Conservation (phyloP, 1,140 invertebrate genomes). For the Lerema accius region DNA sequence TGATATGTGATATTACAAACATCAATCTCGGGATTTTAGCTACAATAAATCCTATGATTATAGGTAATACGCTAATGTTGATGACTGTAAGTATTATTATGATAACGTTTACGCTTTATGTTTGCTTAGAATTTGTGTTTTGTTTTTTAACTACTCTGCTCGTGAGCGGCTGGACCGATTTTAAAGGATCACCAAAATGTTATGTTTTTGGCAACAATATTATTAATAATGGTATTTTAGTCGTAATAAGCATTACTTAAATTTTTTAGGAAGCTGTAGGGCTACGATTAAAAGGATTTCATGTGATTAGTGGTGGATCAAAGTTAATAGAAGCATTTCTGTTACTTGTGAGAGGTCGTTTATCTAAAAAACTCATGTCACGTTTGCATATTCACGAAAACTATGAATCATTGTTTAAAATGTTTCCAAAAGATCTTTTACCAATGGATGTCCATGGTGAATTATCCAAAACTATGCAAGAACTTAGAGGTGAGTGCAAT, state of each 20-base stretch:
- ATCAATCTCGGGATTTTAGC: no score
- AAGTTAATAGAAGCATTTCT: slow-evolving; percentile 76
- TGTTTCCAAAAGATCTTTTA: slow-evolving; percentile 77
- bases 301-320: slow-evolving; percentile 79
- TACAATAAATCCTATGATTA: no score
- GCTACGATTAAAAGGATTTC: slow-evolving; percentile 84
- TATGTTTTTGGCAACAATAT: slow-evolving; percentile 4
- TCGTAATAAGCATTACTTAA: background rate
- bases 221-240: background rate
- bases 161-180: no score
- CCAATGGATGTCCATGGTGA: slow-evolving; percentile 81
- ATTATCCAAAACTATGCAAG: slow-evolving; percentile 37
- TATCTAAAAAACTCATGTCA: slow-evolving; percentile 76
- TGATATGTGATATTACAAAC: no score
- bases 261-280: slow-evolving; percentile 83
- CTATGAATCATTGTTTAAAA: slow-evolving; percentile 73
- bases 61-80: background rate
- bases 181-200: background rate
- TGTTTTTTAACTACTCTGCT: no score
- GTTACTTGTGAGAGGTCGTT: slow-evolving; percentile 71
- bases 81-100: background rate
- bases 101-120: slow-evolving; percentile 4
- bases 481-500: slow-evolving; percentile 52
- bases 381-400: slow-evolving; percentile 73
- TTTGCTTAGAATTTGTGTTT: no score